phyloP scores from a whole-genome alignment of 2,888 invertebrate species.

The Allacma fusca region DNA sequence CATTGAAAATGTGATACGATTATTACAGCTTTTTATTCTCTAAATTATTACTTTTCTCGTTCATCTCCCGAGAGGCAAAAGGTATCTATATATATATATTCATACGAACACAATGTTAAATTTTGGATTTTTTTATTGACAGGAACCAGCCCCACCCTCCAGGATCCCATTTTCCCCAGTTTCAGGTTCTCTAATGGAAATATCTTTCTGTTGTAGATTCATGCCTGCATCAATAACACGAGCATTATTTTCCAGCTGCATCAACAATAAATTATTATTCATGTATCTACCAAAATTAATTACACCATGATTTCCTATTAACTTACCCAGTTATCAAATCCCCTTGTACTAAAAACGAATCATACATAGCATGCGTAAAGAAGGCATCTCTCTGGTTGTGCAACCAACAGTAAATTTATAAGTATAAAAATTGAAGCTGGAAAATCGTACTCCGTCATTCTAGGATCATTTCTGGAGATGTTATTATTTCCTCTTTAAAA shows the following conservation, averaged over 20 bases:
- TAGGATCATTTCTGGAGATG: too few relatives aligned
- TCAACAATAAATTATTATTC: background rate
- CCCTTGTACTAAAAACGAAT: too few relatives aligned
- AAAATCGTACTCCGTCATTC: too few relatives aligned
- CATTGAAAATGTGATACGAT: constrained; percentile 24
- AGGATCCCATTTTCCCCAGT: background rate
- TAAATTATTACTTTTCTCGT: background rate
- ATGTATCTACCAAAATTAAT: too few relatives aligned
- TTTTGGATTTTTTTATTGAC: constrained; percentile 5
- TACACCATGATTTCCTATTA: too few relatives aligned
- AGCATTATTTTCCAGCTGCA: background rate
- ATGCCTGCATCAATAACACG: background rate
- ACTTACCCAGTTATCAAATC: too few relatives aligned
- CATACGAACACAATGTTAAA: background rate
- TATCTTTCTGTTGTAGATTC: background rate
- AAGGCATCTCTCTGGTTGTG: too few relatives aligned
- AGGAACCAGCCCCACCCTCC: background rate
- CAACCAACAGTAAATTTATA: too few relatives aligned
- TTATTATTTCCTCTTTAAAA: too few relatives aligned
- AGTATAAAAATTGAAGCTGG: too few relatives aligned
- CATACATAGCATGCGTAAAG: too few relatives aligned
- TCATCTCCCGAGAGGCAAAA: background rate
- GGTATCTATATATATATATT: background rate
- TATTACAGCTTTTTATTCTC: background rate
- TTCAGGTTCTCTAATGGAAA: background rate